Conservation (phyloP, 2,113 vertebrate species). For the Aspidoscelis tigris region DNA sequence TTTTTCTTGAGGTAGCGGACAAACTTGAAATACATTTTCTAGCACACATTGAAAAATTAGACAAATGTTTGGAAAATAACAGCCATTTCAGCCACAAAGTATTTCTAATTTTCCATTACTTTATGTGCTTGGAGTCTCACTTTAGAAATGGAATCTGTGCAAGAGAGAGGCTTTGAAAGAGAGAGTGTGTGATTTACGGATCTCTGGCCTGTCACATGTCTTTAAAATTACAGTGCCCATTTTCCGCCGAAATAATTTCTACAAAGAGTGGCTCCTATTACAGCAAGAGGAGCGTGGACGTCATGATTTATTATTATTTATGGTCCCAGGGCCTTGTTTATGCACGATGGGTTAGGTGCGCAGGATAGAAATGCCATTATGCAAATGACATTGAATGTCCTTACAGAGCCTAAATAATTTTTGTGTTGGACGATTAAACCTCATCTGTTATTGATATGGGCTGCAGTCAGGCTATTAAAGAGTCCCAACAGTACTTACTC, state of each 20-base stretch:
- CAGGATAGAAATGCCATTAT: slow-evolving; percentile 95
- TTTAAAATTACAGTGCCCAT: slow-evolving; percentile 83
- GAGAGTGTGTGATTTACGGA: slow-evolving; percentile 70
- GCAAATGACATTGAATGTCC: slow-evolving; percentile 93
- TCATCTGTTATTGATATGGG: slow-evolving; percentile 99
- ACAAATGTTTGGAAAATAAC: slow-evolving; percentile 1
- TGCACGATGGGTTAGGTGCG: slow-evolving; percentile 85
- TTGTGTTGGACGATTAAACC: slow-evolving; percentile 94
- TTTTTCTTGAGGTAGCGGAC: not conserved
- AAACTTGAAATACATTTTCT: not conserved
- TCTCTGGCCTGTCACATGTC: slow-evolving; percentile 73
- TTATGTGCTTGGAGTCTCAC: slow-evolving; percentile 41
- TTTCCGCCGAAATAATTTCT: slow-evolving; percentile 86
- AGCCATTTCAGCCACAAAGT: slow-evolving; percentile 13
- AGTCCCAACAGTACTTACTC: slow-evolving; percentile 89
- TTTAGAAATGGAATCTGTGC: not conserved
- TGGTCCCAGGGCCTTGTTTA: slow-evolving; percentile 86
- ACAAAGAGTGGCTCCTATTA: slow-evolving; percentile 82
- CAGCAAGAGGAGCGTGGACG: slow-evolving; percentile 73
- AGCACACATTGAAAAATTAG: not conserved
- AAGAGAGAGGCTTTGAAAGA: fast-evolving
- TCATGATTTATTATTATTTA: slow-evolving; percentile 90
- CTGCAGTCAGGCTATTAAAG: slow-evolving; percentile 93
- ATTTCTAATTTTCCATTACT: slow-evolving; percentile 18
- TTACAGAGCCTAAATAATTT: slow-evolving; percentile 88